These are phyloP conservation scores for Coendou prehensilis DNA, from an alignment of 2,797 vertebrate species.

Conservation along the genomic window DNA sequence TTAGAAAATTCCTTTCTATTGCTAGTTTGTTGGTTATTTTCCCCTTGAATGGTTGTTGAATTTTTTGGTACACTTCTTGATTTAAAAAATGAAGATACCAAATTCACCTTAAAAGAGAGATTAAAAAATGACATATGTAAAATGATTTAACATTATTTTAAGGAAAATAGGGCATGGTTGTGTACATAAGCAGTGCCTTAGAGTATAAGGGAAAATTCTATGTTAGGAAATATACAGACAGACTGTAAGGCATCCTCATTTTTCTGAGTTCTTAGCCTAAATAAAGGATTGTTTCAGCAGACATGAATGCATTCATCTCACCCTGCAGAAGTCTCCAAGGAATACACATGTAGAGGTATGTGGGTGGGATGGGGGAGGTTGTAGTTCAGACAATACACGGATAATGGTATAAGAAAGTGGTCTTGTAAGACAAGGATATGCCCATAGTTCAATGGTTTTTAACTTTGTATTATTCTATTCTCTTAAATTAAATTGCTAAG, in stretches of 20 bases:
- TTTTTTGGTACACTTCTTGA: not conserved
- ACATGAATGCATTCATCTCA: not conserved
- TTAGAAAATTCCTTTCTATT: not conserved
- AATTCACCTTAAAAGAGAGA: not conserved
- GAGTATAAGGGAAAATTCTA: not conserved
- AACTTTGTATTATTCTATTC: not conserved
- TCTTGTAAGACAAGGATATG: not conserved
- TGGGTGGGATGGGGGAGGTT: too few species aligned
- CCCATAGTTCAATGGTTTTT: not conserved
- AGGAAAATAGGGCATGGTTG: not conserved
- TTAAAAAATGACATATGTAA: not conserved
- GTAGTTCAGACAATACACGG: not conserved
- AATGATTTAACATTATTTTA: not conserved
- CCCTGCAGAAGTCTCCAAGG: not conserved
- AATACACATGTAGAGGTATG: not conserved
- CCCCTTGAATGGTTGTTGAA: not conserved
- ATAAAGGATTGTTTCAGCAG: not conserved
- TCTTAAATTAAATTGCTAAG: not conserved
- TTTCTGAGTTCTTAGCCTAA: not conserved
- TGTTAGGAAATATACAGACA: not conserved
- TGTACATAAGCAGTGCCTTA: not conserved
- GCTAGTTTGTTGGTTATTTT: not conserved
- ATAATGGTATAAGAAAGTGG: not conserved
- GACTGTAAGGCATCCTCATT: not conserved
- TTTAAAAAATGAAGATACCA: not conserved